These are phyloP conservation scores for Zelostemma sp. DNA, from an alignment of 1,140 invertebrate genomes.

Conservation along the genomic window DNA sequence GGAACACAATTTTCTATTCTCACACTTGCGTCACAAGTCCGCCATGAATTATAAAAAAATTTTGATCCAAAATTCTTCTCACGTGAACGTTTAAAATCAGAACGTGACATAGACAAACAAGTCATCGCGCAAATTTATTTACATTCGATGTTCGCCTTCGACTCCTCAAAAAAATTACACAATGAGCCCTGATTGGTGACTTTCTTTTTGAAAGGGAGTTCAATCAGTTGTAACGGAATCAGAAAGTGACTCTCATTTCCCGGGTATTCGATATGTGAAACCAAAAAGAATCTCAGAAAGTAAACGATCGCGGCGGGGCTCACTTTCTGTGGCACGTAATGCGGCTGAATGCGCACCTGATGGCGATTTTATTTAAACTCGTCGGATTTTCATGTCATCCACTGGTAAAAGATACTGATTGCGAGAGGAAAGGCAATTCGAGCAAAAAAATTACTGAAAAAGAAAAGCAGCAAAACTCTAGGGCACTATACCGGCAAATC, in stretches of 20 bases:
- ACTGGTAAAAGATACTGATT: conserved; percentile 1
- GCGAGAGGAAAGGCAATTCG: background rate
- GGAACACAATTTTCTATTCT: too few species aligned
- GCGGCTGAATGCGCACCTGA: conserved; percentile 24
- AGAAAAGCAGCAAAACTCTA: background rate
- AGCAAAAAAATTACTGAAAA: background rate
- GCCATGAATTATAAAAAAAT: too few species aligned
- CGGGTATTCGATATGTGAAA: conserved; percentile 29
- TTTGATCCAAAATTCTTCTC: too few species aligned
- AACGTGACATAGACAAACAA: too few species aligned
- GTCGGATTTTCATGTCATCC: conserved; percentile 12
- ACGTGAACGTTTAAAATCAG: too few species aligned
- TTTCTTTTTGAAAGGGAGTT: conserved; percentile 16
- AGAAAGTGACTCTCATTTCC: conserved; percentile 31
- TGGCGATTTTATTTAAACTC: conserved; percentile 22
- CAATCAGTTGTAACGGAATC: conserved; percentile 21
- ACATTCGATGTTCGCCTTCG: too few species aligned
- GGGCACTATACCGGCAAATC: background rate
- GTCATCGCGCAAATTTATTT: too few species aligned
- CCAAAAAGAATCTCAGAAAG: conserved; percentile 8
- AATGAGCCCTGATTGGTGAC: conserved; percentile 27
- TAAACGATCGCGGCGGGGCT: conserved; percentile 1
- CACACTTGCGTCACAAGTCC: too few species aligned
- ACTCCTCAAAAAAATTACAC: conserved; percentile 12
- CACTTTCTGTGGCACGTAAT: conserved; percentile 15